These are phyloP conservation scores for Sarcophaga bullata DNA, from an alignment of 1,140 invertebrate genomes.

Conservation along the genomic window DNA sequence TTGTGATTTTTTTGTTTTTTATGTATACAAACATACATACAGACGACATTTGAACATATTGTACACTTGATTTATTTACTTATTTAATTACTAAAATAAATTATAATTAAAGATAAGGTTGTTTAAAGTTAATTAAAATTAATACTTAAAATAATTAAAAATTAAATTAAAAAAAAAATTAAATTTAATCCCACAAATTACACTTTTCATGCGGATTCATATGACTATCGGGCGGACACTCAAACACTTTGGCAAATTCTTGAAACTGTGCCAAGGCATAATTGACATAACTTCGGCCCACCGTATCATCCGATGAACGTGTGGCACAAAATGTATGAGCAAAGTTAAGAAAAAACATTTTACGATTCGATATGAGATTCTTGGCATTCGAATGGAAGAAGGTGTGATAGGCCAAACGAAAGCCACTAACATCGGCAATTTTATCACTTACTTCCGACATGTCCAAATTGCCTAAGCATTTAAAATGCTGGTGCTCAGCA, in stretches of 20 bases:
- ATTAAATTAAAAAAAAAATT: too few relatives aligned
- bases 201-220: slow-evolving; percentile 50
- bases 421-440: slow-evolving; percentile 52
- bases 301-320: slow-evolving; percentile 48
- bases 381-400: slow-evolving; percentile 44
- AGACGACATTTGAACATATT: too few relatives aligned
- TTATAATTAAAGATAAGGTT: background rate
- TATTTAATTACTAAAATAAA: slow-evolving; percentile 16
- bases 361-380: background rate
- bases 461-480: slow-evolving; percentile 47
- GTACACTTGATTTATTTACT: background rate
- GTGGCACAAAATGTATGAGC: slow-evolving; percentile 57
- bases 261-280: slow-evolving; percentile 50
- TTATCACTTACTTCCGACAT: slow-evolving; percentile 52
- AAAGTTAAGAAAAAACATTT: slow-evolving; percentile 56
- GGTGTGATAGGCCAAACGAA: slow-evolving; percentile 50
- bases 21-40: too few relatives aligned
- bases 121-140: background rate
- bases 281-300: slow-evolving; percentile 48
- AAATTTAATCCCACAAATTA: slow-evolving; percentile 48
- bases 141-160: background rate
- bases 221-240: slow-evolving; percentile 44
- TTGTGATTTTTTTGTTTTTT: too few relatives aligned
- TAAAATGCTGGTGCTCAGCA: background rate
- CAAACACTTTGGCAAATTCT: slow-evolving; percentile 47